Evolutionary conservation across 64 coral and sea anemone species (phyloP), one percentile per base, ranked within the genome.

Genomic region (Actinia tenebrosa): DNA sequence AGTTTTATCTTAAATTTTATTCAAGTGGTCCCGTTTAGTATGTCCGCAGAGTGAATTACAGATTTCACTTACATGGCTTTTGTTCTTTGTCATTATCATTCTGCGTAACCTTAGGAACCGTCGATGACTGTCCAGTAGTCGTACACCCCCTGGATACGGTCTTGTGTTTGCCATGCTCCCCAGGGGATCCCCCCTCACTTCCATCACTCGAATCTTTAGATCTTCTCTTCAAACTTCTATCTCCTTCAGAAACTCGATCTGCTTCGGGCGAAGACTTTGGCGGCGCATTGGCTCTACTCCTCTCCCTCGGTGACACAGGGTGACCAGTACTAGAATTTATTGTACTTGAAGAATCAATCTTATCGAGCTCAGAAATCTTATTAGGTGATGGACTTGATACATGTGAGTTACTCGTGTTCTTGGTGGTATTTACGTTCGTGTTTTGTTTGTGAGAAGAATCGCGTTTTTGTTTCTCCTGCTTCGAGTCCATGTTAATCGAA

Each of bases 21-120:
- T 37, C 30, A 37, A 37, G 30, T 37, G 30, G 30, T 37, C 30
- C 30, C 30, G 30, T 37, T 37, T 37, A 37, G 30, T 37, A 37
- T 37, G 30, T 37, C 30, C 30, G 30, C 30, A 37, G 30, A 37
- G 30, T 37, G 30, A 37, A 37, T 37, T 37, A 37, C 30, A 37
- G 26, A 44, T 17, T 79, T 44, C 3, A 85, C 53, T 91, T 84
- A 94, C 93, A 59, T 64, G 89, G 86, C 79, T 91, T 94, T 5
- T 91, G 93, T 45, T 94, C 92, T 22, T 71, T 64, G 27, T 94
- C 93, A 54, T 79, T 84, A 16, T 94, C 89, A 88, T 9, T 53
- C n/a, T 66, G 43, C 22, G 89, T 16, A 19, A 46, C 80, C 87
- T 89, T 92, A 45, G 26, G 30, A 55, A 37, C 45, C 71, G 62